A percentile compares a stretch with the other conserved stretches of the same genome.
Conservation (phyloP, 2,113 vertebrate genomes). For the Junco hyemalis region DNA sequence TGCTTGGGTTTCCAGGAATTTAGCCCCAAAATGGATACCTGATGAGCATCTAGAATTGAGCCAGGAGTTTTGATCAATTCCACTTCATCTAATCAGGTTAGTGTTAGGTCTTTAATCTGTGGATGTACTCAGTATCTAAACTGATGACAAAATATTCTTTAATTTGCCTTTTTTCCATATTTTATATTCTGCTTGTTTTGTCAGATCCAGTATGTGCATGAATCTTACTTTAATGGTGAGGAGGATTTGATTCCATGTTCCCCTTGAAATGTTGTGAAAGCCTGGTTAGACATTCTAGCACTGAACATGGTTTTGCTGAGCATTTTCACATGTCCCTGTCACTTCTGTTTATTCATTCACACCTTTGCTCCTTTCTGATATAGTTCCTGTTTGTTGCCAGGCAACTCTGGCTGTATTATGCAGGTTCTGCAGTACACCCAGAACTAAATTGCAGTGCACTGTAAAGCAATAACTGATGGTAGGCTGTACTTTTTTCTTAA, state of each 20-base stretch:
- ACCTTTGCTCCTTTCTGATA: slow-evolving; percentile 55
- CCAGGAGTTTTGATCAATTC: not conserved
- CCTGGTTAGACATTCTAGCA: not conserved
- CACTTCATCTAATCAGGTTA: not conserved
- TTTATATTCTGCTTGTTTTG: not conserved
- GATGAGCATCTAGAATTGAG: not conserved
- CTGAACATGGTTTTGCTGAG: not conserved
- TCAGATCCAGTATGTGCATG: not conserved
- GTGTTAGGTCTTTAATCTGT: not conserved
- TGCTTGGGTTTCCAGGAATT: not conserved
- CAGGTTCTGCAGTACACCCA: slow-evolving; percentile 36
- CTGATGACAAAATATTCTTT: not conserved
- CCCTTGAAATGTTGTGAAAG: not conserved
- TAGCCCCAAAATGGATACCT: not conserved
- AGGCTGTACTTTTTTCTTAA: not conserved
- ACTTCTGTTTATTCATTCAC: slow-evolving; percentile 58
- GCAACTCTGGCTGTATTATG: slow-evolving; percentile 68
- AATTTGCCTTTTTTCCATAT: not conserved
- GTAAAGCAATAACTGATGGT: not conserved
- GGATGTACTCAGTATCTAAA: not conserved
- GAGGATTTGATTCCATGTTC: not conserved
- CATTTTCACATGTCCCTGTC: slow-evolving; percentile 2
- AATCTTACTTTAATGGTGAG: not conserved
- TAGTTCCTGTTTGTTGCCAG: slow-evolving; percentile 72
- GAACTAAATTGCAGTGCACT: not conserved